phyloP scores from a whole-genome alignment of 2,797 vertebrate genomes.

The Pantherophis vulpinus region DNA sequence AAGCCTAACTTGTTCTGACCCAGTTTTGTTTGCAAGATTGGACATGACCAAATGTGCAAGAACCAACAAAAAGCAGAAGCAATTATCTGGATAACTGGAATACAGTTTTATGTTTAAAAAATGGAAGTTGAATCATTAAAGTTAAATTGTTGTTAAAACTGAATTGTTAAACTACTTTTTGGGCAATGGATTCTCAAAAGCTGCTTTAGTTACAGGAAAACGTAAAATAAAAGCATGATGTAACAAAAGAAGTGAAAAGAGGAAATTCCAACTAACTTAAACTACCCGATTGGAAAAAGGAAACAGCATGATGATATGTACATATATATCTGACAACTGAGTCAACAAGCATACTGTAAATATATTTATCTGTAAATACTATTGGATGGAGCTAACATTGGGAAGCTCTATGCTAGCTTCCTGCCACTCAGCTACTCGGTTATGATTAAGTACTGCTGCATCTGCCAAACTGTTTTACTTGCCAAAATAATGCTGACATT shows the following conservation, averaged over 20 bases:
- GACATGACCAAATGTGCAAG: constrained; percentile 24
- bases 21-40: neutral
- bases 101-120: neutral
- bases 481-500: neutral
- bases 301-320: neutral
- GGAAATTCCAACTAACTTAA: neutral
- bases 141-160: neutral
- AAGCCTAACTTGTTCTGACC: neutral
- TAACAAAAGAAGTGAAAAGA: neutral
- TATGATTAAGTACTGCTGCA: neutral
- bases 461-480: neutral
- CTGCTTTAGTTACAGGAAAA: neutral
- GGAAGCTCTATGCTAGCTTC: neutral
- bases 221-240: neutral
- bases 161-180: neutral
- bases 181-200: constrained; percentile 12
- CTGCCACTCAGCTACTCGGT: neutral
- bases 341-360: neutral
- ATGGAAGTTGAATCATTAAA: neutral
- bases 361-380: neutral
- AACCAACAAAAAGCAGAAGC: constrained; percentile 4
- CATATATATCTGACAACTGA: neutral
- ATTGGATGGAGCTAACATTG: neutral
- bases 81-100: neutral
- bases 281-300: neutral